Conservation (phyloP, 2,113 vertebrate genomes). For the Hipposideros armiger region DNA sequence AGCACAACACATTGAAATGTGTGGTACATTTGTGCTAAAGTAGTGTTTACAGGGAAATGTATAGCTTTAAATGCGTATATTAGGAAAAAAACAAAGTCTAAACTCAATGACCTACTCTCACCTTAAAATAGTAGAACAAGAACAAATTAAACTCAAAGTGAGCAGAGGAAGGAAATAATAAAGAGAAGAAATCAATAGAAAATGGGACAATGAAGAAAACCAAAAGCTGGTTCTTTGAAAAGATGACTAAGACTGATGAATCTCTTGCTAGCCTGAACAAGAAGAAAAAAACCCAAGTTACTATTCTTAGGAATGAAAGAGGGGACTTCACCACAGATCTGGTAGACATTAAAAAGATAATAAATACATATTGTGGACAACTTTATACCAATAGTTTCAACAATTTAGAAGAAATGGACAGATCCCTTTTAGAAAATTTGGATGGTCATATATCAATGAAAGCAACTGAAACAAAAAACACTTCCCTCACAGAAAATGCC, state of each 20-base stretch:
- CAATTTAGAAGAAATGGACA: neutral
- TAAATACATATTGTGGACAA: neutral
- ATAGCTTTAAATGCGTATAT: neutral
- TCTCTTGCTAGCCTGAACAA: neutral
- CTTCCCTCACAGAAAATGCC: neutral
- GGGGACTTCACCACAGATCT: neutral
- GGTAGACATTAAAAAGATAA: neutral
- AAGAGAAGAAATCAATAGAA: neutral
- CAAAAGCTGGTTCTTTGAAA: neutral
- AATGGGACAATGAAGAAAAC: neutral
- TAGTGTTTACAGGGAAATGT: neutral
- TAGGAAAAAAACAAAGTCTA: neutral
- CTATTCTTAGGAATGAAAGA: neutral
- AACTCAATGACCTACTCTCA: neutral
- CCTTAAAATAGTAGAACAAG: neutral
- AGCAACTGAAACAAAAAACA: neutral
- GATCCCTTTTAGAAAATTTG: neutral
- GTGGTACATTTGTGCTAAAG: neutral
- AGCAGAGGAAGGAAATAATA: neutral
- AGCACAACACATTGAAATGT: neutral
- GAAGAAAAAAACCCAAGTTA: neutral
- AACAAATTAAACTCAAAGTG: slow-evolving; percentile 8
- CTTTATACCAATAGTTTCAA: neutral
- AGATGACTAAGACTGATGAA: neutral
- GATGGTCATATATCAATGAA: neutral